Evolutionary conservation across 2,113 vertebrate species (phyloP), one percentile per base, ranked within the genome.

Genomic region (Sylvilagus bachmani): DNA sequence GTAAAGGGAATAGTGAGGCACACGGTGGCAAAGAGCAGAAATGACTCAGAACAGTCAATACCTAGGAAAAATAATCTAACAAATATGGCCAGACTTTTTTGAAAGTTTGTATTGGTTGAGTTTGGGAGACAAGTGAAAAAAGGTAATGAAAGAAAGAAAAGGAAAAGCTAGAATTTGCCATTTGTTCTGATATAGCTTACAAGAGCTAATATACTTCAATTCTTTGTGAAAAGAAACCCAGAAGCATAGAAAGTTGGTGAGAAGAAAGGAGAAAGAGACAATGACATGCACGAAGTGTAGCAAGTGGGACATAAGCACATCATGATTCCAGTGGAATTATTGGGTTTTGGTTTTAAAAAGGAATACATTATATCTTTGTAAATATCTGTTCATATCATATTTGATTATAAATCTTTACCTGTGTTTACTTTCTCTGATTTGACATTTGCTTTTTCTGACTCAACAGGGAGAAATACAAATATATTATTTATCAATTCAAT

Each of bases 401-500:
- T 94, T 96, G 90, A 90, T 91, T 82, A 71, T 74, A 84, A 87
- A 86, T 89, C 74, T 94, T 93, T 93, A 90, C 64, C 53, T 44
- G 10, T 95, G 88, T 97, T 97, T 97, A 93, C 96, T 81, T 94
- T 95, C 86, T 96, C 55, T 82, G 67, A 80, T 82, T 79, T 95
- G 95, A 96, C 95, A 96, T 97, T 97, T 97, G 70, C 95, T 80
- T 97, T 97, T 90, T 86, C 70, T 89, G 82, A 83, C 80, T 95
- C 91, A 77, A 70, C 58, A 83, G 75, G 78, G 90, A 93, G 67
- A 79, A 83, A 91, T 64, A 97, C 78, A 97, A 96, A 94, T 83
- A 97, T 83, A 83, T 97, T 97, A 94, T 96, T 97, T 95, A 93
- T 79, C 92, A 92, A 90, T 86, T 97, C 95, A 93, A 97, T 97